Percentiles rank a stretch among this genome's conserved stretches.
Conservation (phyloP, 35 echinoderm and acorn worm species). For the Holothuria glaberrima region DNA sequence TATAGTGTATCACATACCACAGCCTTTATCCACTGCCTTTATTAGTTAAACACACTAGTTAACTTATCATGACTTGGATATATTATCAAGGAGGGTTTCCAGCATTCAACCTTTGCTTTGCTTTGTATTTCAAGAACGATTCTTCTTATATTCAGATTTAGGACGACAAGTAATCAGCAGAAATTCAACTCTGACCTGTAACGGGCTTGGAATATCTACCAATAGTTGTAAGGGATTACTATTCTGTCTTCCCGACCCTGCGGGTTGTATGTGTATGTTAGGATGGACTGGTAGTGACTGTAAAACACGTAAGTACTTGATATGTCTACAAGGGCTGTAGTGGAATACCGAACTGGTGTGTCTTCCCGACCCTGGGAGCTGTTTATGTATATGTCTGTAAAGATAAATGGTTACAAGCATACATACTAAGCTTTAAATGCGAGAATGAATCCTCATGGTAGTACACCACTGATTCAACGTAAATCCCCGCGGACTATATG, state of each 20-base stretch:
- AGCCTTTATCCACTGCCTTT: background rate
- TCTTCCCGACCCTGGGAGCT: too few relatives aligned
- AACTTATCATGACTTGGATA: background rate
- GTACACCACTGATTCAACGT: too few relatives aligned
- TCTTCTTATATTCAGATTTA: background rate
- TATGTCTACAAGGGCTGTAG: too few relatives aligned
- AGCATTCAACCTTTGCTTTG: background rate
- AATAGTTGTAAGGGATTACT: background rate
- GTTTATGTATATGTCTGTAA: too few relatives aligned
- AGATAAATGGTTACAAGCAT: too few relatives aligned
- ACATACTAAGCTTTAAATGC: too few relatives aligned
- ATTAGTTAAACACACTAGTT: background rate
- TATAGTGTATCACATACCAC: too few relatives aligned
- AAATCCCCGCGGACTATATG: too few relatives aligned
- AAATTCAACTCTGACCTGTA: background rate
- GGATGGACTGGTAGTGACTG: constrained; percentile 38
- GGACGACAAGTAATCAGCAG: background rate
- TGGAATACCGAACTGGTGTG: too few relatives aligned
- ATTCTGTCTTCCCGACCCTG: constrained; percentile 38
- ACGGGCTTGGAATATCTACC: constrained; percentile 11
- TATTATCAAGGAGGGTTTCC: background rate
- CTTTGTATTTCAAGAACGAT: background rate
- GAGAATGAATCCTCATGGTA: too few relatives aligned
- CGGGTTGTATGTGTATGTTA: constrained; percentile 42
- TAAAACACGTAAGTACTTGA: constrained; percentile 27